Conservation (phyloP, 2,888 invertebrate genomes). For the Heliconius hortense region DNA sequence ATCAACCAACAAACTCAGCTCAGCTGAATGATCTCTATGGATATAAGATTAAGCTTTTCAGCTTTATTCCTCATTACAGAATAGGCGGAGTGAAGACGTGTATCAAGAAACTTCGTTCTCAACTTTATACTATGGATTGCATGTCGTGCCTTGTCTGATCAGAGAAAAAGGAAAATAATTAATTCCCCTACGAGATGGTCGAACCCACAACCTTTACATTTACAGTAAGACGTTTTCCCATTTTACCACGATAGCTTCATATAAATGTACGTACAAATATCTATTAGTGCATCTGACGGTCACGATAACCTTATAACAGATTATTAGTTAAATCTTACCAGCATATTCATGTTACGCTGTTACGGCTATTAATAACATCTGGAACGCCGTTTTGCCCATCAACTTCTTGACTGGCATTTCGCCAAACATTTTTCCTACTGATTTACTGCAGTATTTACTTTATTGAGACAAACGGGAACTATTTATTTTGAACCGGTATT, state of each 20-base stretch:
- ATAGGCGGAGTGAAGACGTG: too few relatives aligned
- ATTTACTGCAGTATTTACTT: background rate
- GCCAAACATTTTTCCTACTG: slow-evolving; percentile 31
- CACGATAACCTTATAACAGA: slow-evolving; percentile 20
- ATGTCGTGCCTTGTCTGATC: background rate
- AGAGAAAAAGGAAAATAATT: background rate
- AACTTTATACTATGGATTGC: background rate
- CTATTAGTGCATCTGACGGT: background rate
- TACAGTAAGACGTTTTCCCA: background rate
- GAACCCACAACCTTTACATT: background rate
- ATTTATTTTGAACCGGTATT: background rate
- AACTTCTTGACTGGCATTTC: slow-evolving; percentile 34
- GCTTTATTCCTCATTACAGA: too few relatives aligned
- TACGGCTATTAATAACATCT: slow-evolving; percentile 43
- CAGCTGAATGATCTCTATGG: too few relatives aligned
- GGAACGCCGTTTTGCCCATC: slow-evolving; percentile 40
- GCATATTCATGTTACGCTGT: slow-evolving; percentile 24
- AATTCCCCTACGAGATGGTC: rapidly evolving
- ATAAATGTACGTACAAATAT: background rate
- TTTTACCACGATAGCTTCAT: background rate
- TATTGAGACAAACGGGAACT: background rate
- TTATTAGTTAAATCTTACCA: slow-evolving; percentile 24
- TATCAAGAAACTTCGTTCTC: background rate
- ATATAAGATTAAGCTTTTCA: too few relatives aligned
- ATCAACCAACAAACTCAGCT: too few relatives aligned